Percentiles rank a stretch among this genome's conserved stretches.
These are phyloP conservation scores for Melanotaenia maccullochi DNA, from an alignment of 2,797 vertebrate species.

Conservation along the genomic window DNA sequence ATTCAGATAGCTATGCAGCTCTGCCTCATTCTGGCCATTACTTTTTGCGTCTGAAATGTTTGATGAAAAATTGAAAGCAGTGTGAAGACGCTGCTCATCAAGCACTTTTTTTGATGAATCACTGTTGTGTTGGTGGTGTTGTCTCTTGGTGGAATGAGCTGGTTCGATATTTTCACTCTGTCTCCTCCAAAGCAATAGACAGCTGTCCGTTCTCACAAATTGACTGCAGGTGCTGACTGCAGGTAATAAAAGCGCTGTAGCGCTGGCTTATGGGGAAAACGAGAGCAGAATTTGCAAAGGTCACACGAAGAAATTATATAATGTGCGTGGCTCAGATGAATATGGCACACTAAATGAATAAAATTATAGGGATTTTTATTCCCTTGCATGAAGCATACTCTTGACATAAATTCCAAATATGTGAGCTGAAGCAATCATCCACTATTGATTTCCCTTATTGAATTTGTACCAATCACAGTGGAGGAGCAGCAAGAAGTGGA, in stretches of 20 bases:
- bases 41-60: constrained; percentile 54
- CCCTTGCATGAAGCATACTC: background rate
- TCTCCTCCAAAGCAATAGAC: constrained; percentile 72
- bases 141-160: constrained; percentile 53
- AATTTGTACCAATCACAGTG: constrained; percentile 18
- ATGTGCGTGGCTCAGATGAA: constrained; percentile 29
- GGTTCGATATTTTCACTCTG: constrained; percentile 76
- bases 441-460: constrained; percentile 48
- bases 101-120: constrained; percentile 78
- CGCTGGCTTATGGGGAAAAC: constrained; percentile 29
- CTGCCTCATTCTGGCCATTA: constrained; percentile 24
- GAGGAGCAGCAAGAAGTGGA: constrained; percentile 12
- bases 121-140: constrained; percentile 67
- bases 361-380: constrained; percentile 24
- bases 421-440: constrained; percentile 37
- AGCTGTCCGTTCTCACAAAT: constrained; percentile 72
- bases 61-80: constrained; percentile 68
- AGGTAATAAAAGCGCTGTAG: constrained; percentile 59
- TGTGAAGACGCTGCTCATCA: constrained; percentile 59
- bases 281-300: constrained; percentile 56
- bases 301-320: constrained; percentile 56
- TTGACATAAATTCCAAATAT: constrained; percentile 35
- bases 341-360: constrained; percentile 23
- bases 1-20: constrained; percentile 43
- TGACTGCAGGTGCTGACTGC: constrained; percentile 62